These are phyloP conservation scores for Drosophila vallismaia DNA, from an alignment of 2,888 invertebrate genomes.

Conservation along the genomic window DNA sequence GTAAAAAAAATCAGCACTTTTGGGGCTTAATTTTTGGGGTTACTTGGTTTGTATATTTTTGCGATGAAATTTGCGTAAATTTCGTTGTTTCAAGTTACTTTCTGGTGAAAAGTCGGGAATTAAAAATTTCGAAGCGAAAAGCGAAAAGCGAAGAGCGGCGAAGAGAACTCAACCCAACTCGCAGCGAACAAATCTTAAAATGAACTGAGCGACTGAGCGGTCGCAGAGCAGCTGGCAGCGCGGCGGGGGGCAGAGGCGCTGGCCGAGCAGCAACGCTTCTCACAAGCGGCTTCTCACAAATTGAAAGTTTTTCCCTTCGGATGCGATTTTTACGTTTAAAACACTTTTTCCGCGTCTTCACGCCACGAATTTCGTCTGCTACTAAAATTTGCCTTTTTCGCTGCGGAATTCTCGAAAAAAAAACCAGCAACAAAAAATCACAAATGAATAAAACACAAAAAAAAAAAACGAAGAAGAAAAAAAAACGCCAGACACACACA, in stretches of 20 bases:
- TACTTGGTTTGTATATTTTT: background rate
- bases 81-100: background rate
- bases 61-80: background rate
- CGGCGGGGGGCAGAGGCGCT: constrained; percentile 35
- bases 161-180: constrained; percentile 32
- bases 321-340: constrained; percentile 19
- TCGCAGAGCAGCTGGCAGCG: constrained; percentile 45
- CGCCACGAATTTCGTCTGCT: constrained; percentile 60
- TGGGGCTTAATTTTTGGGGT: constrained; percentile 14
- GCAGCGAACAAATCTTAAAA: constrained; percentile 30
- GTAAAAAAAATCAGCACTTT: constrained; percentile 22
- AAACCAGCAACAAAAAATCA: constrained; percentile 35
- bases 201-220: constrained; percentile 20
- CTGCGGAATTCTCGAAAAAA: constrained; percentile 36
- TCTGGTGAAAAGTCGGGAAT: constrained; percentile 5
- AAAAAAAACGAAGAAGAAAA: constrained; percentile 20
- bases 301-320: constrained; percentile 12
- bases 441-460: constrained; percentile 23
- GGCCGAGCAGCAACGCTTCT: constrained; percentile 32
- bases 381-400: constrained; percentile 42
- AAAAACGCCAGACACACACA: constrained; percentile 40
- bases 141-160: constrained; percentile 21
- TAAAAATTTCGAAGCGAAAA: constrained; percentile 17
- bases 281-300: constrained; percentile 18
- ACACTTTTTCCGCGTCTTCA: constrained; percentile 67